These are phyloP conservation scores for Pterostichus madidus DNA, from an alignment of 2,888 invertebrate genomes.

Conservation along the genomic window DNA sequence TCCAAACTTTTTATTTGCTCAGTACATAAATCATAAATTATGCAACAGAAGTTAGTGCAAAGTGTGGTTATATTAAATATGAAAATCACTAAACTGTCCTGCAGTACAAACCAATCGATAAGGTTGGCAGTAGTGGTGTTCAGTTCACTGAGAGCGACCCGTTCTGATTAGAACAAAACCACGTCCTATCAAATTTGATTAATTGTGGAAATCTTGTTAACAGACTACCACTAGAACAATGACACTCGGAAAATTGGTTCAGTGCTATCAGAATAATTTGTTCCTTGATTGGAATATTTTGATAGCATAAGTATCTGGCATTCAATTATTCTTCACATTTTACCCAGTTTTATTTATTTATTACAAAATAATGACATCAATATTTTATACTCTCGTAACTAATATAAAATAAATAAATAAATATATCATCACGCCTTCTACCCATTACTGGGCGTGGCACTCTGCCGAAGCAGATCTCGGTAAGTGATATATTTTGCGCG, in stretches of 20 bases:
- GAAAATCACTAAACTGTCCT: slow-evolving; percentile 13
- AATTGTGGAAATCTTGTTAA: slow-evolving; percentile 41
- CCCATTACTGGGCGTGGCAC: too few species aligned
- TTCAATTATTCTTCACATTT: too few species aligned
- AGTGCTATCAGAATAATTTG: background rate
- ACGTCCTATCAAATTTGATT: slow-evolving; percentile 43
- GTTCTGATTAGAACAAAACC: slow-evolving; percentile 37
- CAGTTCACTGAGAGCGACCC: background rate
- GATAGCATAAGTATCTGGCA: too few species aligned
- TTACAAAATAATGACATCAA: too few species aligned
- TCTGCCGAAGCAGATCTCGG: too few species aligned
- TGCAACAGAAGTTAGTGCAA: slow-evolving; percentile 9
- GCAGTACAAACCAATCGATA: slow-evolving; percentile 26
- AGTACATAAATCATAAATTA: slow-evolving; percentile 12
- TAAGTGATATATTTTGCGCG: too few species aligned
- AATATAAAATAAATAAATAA: too few species aligned
- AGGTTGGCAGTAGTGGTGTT: background rate
- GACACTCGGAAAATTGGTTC: slow-evolving; percentile 24
- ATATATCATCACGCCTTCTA: too few species aligned
- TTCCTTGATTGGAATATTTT: background rate
- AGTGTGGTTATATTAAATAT: slow-evolving; percentile 6
- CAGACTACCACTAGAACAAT: slow-evolving; percentile 3
- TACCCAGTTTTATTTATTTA: too few species aligned
- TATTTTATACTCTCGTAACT: too few species aligned
- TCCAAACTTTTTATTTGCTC: slow-evolving; percentile 17